Percentiles rank a stretch among this genome's conserved stretches.
Conservation (phyloP, 2,797 vertebrate genomes). For the Aphelocoma californica region DNA sequence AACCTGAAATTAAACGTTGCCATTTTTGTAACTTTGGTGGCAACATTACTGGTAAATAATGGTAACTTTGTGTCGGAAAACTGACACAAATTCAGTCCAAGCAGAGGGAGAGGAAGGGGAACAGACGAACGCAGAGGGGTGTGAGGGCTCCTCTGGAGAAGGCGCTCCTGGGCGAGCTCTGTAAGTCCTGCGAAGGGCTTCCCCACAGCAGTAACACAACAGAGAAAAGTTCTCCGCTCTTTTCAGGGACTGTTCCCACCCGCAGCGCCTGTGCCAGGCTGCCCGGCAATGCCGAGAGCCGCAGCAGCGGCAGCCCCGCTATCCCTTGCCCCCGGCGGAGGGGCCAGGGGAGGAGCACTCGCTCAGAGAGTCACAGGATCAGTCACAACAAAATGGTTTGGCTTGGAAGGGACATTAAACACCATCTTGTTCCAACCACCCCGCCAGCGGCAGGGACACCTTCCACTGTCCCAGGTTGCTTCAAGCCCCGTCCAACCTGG, state of each 20-base stretch:
- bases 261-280: neutral
- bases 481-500: rapidly evolving
- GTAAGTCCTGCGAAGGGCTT: rapidly evolving
- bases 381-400: neutral
- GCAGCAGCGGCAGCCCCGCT: too few species aligned
- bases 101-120: rapidly evolving
- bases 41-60: neutral
- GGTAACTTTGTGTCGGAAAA: neutral
- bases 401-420: neutral
- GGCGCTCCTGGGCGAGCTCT: rapidly evolving
- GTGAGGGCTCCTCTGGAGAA: neutral
- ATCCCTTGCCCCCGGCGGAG: rapidly evolving
- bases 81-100: too few species aligned
- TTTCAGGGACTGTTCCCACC: rapidly evolving
- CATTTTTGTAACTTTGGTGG: neutral
- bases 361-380: too few species aligned
- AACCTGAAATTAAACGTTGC: too few species aligned
- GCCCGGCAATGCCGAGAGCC: neutral
- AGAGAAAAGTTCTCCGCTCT: rapidly evolving
- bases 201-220: rapidly evolving
- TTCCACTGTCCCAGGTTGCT: rapidly evolving
- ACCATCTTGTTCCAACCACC: rapidly evolving
- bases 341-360: rapidly evolving
- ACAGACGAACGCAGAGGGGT: rapidly evolving
- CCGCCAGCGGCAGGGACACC: neutral